Percentiles rank a stretch among this genome's conserved stretches.
These are phyloP conservation scores for Armadillidium nasatum DNA, from an alignment of 1,140 invertebrate species.

Conservation along the genomic window DNA sequence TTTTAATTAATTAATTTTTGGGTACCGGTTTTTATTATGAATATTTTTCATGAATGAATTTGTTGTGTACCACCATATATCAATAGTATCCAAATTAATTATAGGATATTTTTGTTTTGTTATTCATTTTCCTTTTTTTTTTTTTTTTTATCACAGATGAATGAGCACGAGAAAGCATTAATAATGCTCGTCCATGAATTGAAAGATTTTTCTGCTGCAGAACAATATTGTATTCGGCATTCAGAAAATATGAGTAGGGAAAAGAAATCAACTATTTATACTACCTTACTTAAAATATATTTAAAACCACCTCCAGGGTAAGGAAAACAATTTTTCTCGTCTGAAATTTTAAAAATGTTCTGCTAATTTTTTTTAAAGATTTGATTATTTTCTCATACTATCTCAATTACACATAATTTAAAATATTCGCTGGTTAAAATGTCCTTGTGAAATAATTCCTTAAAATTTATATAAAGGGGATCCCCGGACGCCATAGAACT, in stretches of 20 bases:
- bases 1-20: neutral
- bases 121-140: neutral
- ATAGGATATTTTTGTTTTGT: neutral
- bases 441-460: too few species aligned
- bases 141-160: conserved; percentile 48
- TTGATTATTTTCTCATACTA: neutral
- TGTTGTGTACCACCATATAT: neutral
- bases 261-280: conserved; percentile 51
- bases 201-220: conserved; percentile 53
- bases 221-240: conserved; percentile 54
- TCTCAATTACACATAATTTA: too few species aligned
- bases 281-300: conserved; percentile 53
- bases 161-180: conserved; percentile 56
- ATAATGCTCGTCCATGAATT: conserved; percentile 54
- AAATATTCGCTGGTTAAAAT: too few species aligned
- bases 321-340: conserved; percentile 37
- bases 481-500: conserved; percentile 47
- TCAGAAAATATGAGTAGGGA: conserved; percentile 49
- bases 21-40: neutral
- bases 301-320: conserved; percentile 50
- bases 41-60: neutral
- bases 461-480: conserved; percentile 27
- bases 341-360: neutral
- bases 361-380: conserved; percentile 4
- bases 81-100: neutral